Evolutionary conservation across 2,888 invertebrate genomes (phyloP).

Genomic region (Epinotia ramella): DNA sequence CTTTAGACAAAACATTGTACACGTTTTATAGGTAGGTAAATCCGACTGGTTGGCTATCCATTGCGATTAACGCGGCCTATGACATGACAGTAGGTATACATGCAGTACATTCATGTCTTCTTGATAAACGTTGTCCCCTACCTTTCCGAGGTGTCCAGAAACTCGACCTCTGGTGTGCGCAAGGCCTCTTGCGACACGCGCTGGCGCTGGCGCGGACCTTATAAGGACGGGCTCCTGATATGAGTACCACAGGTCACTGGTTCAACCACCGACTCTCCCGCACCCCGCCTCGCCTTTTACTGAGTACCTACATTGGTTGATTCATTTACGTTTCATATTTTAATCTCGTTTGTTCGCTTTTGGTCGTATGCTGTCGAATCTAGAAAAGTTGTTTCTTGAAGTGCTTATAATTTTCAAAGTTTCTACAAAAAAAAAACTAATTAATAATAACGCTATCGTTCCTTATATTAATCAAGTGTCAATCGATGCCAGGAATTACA

Average conservation of each 20-base stretch:
- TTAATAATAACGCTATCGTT: no score
- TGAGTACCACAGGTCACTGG: conserved; percentile 53
- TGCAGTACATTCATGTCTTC: not conserved
- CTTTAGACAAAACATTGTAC: no score
- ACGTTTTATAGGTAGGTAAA: no score
- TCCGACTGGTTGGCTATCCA: no score
- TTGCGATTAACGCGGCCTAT: no score
- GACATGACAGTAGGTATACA: no score
- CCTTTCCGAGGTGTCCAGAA: conserved; percentile 7
- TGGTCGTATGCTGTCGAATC: not conserved
- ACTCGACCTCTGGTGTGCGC: conserved; percentile 22
- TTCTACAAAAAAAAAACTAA: no score
- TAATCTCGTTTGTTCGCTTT: no score
- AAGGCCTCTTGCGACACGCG: conserved; percentile 38
- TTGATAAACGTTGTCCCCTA: not conserved
- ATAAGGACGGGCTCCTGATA: conserved; percentile 38
- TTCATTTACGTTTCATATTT: not conserved
- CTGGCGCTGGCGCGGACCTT: conserved; percentile 33
- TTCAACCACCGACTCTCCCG: conserved; percentile 47
- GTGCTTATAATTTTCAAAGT: no score
- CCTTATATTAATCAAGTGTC: no score
- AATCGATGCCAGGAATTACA: no score
- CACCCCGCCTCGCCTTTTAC: conserved; percentile 10
- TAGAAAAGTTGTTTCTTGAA: no score
- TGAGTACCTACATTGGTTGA: not conserved